Conservation (phyloP, 2,797 vertebrate genomes). For the Pampus argenteus region DNA sequence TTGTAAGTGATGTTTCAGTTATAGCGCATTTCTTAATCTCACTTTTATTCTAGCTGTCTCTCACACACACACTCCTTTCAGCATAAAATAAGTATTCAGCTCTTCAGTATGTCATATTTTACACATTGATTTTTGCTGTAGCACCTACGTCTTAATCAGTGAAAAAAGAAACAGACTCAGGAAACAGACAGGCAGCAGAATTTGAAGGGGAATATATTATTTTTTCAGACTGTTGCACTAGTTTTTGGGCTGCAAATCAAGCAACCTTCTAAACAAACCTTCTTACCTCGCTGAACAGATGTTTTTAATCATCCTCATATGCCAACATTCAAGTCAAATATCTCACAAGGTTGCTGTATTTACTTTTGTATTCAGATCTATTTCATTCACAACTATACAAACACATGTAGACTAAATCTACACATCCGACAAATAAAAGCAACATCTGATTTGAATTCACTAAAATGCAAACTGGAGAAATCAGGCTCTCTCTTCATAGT, state of each 20-base stretch:
- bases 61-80: neutral
- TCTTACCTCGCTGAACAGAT: constrained; percentile 26
- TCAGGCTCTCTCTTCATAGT: constrained; percentile 29
- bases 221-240: constrained; percentile 61
- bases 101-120: neutral
- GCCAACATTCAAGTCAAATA: constrained; percentile 23
- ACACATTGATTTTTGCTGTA: neutral
- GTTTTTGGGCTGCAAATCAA: constrained; percentile 47
- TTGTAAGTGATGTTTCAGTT: neutral
- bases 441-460: constrained; percentile 46
- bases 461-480: constrained; percentile 48
- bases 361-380: constrained; percentile 16
- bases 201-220: constrained; percentile 60
- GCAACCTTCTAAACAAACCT: constrained; percentile 29
- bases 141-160: constrained; percentile 16
- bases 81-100: neutral
- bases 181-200: constrained; percentile 37
- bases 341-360: constrained; percentile 39
- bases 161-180: constrained; percentile 27
- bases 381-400: constrained; percentile 57
- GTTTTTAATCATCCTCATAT: constrained; percentile 42
- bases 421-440: constrained; percentile 59
- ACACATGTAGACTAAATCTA: constrained; percentile 60
- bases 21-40: neutral
- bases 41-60: neutral